Conservation (phyloP, 2,888 invertebrate species). For the Diaphora mendica region DNA sequence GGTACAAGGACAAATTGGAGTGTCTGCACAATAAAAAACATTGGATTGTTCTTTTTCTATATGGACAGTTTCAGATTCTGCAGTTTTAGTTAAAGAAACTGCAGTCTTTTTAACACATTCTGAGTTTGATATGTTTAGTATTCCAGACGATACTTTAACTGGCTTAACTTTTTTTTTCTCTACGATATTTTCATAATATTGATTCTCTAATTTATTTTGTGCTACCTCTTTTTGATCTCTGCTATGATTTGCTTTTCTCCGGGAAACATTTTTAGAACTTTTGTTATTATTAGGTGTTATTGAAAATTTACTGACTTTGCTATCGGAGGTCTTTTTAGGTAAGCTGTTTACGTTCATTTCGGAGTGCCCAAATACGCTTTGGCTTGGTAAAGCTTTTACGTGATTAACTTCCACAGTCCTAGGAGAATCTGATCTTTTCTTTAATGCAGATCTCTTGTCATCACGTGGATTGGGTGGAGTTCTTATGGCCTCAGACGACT, state of each 20-base stretch:
- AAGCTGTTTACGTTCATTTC: not conserved
- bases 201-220: not conserved
- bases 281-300: not conserved
- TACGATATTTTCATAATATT: not conserved
- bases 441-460: constrained; percentile 29
- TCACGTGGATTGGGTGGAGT: not conserved
- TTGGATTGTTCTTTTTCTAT: constrained; percentile 9
- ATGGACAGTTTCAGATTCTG: not conserved
- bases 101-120: not conserved
- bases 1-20: constrained; percentile 9
- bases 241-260: constrained; percentile 5
- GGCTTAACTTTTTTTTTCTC: not conserved
- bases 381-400: not conserved
- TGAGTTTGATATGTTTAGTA: not conserved
- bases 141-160: not conserved
- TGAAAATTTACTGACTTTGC: constrained; percentile 2
- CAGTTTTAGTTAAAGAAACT: not conserved
- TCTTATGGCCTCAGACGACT: constrained; percentile 17
- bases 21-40: constrained; percentile 1
- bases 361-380: not conserved
- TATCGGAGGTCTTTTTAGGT: not conserved
- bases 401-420: not conserved
- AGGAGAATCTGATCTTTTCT: constrained; percentile 17
- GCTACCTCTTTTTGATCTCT: constrained; percentile 1
- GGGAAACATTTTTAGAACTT: constrained; percentile 1